Evolutionary conservation across 1,140 invertebrate species (phyloP).

Genomic region (Choristoneura fumiferana): DNA sequence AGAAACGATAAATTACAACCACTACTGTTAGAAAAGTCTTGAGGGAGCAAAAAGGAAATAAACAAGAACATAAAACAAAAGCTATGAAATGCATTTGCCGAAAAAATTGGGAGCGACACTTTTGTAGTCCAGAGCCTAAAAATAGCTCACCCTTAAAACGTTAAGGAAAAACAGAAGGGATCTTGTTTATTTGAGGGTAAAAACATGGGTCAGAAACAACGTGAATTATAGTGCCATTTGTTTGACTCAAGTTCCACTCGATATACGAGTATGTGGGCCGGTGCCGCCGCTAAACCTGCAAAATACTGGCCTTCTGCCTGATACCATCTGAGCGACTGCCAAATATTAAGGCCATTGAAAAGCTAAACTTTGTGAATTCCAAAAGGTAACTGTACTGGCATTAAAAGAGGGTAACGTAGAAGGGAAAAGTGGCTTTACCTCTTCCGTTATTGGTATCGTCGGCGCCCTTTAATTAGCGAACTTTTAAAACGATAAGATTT

Average conservation of each 20-base stretch:
- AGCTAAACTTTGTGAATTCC: not conserved
- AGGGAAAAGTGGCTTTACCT: not conserved
- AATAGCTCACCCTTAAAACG: constrained; percentile 39
- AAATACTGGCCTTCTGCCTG: constrained; percentile 13
- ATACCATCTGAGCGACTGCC: not conserved
- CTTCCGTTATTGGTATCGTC: constrained; percentile 28
- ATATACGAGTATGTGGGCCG: constrained; percentile 9
- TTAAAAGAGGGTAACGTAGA: not conserved
- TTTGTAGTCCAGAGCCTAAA: constrained; percentile 26
- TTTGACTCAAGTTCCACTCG: constrained; percentile 19
- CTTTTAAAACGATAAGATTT: constrained; percentile 32
- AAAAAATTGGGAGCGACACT: not conserved
- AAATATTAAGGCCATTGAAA: constrained; percentile 1
- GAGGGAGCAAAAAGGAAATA: not conserved
- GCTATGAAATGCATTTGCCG: not conserved
- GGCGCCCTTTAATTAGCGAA: constrained; percentile 48
- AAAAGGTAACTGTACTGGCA: not conserved
- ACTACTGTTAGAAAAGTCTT: too few relatives aligned
- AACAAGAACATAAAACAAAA: not conserved
- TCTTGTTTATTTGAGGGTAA: constrained; percentile 44
- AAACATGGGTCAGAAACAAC: constrained; percentile 44
- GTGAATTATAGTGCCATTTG: constrained; percentile 48
- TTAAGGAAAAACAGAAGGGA: constrained; percentile 36
- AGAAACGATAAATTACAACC: too few relatives aligned
- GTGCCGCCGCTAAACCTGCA: not conserved